These are phyloP conservation scores for Phoeniculus purpureus DNA, from an alignment of 2,797 vertebrate species.

Conservation along the genomic window DNA sequence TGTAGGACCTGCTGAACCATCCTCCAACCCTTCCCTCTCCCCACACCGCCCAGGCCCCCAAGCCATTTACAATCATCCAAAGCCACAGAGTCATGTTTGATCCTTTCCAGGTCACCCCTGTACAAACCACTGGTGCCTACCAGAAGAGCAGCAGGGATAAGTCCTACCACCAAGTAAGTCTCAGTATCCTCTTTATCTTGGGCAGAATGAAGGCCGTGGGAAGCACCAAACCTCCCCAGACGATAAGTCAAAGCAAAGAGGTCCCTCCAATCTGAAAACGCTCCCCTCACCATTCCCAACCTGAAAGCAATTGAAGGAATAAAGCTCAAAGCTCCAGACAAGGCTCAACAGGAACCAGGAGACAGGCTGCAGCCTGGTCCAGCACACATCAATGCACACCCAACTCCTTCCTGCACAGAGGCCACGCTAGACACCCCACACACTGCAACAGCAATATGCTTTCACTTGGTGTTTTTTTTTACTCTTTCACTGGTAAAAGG, in stretches of 20 bases:
- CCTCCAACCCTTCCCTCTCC: not conserved
- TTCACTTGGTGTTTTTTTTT: not conserved
- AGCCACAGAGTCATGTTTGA: fast-evolving
- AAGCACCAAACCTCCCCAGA: not conserved
- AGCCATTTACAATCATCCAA: not conserved
- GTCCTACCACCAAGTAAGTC: not conserved
- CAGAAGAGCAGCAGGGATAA: not conserved
- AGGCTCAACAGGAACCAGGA: not conserved
- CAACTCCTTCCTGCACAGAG: not conserved
- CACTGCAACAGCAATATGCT: not conserved
- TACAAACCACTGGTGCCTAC: not conserved
- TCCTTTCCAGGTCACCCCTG: too few relatives aligned
- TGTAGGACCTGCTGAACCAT: not conserved
- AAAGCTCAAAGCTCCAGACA: not conserved
- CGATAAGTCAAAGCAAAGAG: not conserved
- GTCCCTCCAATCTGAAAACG: not conserved
- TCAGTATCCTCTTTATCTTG: not conserved
- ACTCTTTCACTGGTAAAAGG: not conserved
- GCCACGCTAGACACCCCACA: not conserved
- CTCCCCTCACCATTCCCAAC: not conserved
- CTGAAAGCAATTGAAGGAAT: not conserved
- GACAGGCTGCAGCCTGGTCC: not conserved
- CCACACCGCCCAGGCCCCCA: not conserved
- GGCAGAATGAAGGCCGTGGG: not conserved
- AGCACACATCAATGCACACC: fast-evolving